Evolutionary conservation across 2,888 invertebrate species (phyloP).

Genomic region (Isoperla grammatica): DNA sequence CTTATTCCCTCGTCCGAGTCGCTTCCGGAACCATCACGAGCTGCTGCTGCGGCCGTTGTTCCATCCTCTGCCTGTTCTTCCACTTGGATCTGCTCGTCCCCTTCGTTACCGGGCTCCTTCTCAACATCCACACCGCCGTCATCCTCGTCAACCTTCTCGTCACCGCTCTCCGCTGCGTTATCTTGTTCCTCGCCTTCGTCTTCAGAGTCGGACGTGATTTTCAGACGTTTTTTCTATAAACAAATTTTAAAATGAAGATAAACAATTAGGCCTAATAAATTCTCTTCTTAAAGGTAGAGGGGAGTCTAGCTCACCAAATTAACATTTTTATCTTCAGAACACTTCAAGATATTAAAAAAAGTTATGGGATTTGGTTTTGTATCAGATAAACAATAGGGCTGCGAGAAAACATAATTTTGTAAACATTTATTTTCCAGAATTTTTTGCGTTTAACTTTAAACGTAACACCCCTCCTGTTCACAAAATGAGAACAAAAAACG

Average conservation of each 20-base stretch:
- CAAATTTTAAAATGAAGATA: neutral
- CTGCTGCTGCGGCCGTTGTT: slow-evolving; percentile 38
- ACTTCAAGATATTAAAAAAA: too few species aligned
- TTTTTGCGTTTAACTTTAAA: too few species aligned
- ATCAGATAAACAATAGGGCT: too few species aligned
- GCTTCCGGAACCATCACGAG: slow-evolving; percentile 50
- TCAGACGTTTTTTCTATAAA: slow-evolving; percentile 4
- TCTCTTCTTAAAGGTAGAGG: neutral
- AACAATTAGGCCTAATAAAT: neutral
- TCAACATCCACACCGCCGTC: slow-evolving; percentile 15
- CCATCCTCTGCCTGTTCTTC: slow-evolving; percentile 15
- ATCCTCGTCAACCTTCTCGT: slow-evolving; percentile 37
- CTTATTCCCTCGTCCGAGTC: slow-evolving; percentile 55
- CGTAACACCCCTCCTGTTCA: too few species aligned
- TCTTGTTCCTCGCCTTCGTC: slow-evolving; percentile 33
- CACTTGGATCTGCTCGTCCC: neutral
- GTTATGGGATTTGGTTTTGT: too few species aligned
- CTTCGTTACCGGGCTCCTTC: slow-evolving; percentile 1
- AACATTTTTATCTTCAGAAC: too few species aligned
- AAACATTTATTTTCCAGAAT: too few species aligned
- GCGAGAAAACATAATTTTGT: too few species aligned
- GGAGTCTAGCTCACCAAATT: neutral
- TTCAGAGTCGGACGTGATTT: slow-evolving; percentile 26
- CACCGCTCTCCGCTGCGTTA: slow-evolving; percentile 35
- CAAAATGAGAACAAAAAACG: too few species aligned